Evolutionary conservation across 2,113 vertebrate species (phyloP).

Genomic region (Microcebus lehilahytsara): DNA sequence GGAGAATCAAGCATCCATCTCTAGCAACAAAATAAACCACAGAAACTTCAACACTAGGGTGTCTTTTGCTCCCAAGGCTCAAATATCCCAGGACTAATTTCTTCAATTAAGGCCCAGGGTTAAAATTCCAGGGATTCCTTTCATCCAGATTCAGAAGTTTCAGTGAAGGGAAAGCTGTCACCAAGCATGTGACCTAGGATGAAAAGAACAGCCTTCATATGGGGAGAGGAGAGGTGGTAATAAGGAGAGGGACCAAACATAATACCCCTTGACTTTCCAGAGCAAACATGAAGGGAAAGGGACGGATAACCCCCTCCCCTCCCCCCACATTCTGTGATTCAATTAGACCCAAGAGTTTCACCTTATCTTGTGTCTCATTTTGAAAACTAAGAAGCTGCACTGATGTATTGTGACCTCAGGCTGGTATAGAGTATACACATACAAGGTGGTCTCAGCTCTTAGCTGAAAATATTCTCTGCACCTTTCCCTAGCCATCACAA

Average conservation of each 20-base stretch:
- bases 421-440: not conserved
- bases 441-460: not conserved
- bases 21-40: conserved; percentile 52
- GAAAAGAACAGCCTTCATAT: not conserved
- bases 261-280: not conserved
- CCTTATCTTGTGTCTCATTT: not conserved
- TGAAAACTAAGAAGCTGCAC: conserved; percentile 34
- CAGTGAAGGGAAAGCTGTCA: conserved; percentile 30
- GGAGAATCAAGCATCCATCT: conserved; percentile 16
- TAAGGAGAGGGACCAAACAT: not conserved
- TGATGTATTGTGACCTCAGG: not conserved
- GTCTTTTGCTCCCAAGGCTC: conserved; percentile 31
- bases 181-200: not conserved
- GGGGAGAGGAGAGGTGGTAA: not conserved
- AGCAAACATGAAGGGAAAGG: not conserved
- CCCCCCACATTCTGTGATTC: not conserved
- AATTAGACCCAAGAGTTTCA: not conserved
- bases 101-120: conserved; percentile 49
- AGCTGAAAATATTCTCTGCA: not conserved
- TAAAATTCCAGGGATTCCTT: conserved; percentile 49
- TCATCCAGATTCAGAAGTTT: conserved; percentile 34
- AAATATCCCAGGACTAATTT: conserved; percentile 42
- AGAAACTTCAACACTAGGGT: conserved; percentile 23
- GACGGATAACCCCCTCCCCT: not conserved
- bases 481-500: not conserved